Evolutionary conservation across 2,797 vertebrate species (phyloP).

Genomic region (Pipistrellus nathusii): DNA sequence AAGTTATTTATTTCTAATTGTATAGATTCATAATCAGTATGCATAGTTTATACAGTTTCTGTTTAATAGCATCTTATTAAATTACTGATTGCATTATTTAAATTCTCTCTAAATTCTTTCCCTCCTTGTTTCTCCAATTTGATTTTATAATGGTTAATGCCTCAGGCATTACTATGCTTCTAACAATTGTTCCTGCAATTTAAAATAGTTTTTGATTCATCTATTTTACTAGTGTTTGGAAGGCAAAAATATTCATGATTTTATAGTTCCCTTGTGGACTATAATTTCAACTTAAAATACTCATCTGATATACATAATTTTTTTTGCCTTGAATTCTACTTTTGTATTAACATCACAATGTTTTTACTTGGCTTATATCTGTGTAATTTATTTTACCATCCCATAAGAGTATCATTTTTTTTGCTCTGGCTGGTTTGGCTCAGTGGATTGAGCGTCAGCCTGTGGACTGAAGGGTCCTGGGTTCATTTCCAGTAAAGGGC

Average conservation of each 20-base stretch:
- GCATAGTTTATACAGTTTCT: not conserved
- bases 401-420: constrained; percentile 31
- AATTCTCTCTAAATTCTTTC: not conserved
- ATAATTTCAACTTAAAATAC: not conserved
- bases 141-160: not conserved
- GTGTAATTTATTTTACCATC: not conserved
- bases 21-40: constrained; percentile 49
- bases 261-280: constrained; percentile 17
- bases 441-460: too few species aligned
- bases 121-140: not conserved
- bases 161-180: constrained; percentile 1
- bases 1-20: constrained; percentile 44
- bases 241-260: not conserved
- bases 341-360: not conserved
- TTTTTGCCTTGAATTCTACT: constrained; percentile 32
- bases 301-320: not conserved
- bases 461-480: too few species aligned
- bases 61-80: constrained; percentile 18
- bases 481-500: too few species aligned
- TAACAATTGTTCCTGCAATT: not conserved
- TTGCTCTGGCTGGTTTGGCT: too few species aligned
- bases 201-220: not conserved
- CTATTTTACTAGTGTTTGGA: not conserved
- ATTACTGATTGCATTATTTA: not conserved
- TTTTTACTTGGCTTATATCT: constrained; percentile 11